Conservation (phyloP, 2,888 invertebrate species). For the Spisula subtruncata region DNA sequence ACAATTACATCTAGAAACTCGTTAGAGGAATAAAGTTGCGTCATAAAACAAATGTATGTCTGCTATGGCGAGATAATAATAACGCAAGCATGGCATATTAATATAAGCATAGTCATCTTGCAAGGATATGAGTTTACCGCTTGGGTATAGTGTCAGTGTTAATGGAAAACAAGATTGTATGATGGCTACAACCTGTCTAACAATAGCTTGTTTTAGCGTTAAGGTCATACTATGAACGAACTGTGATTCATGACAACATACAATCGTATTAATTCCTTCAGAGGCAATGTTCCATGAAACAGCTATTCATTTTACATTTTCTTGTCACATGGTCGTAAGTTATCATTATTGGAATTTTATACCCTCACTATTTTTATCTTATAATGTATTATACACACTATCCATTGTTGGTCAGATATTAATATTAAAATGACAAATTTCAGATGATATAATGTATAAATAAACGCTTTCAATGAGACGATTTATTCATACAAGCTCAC, state of each 20-base stretch:
- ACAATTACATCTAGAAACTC: slow-evolving; percentile 19
- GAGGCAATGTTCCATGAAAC: no score
- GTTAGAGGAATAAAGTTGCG: slow-evolving; percentile 17
- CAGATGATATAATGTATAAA: no score
- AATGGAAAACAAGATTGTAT: neutral
- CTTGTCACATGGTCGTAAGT: no score
- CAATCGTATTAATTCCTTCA: no score
- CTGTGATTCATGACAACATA: neutral
- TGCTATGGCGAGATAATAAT: slow-evolving; percentile 7
- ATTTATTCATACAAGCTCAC: no score
- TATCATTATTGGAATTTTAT: no score
- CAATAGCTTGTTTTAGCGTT: neutral
- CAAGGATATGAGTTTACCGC: neutral
- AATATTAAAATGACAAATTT: no score
- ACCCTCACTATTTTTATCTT: no score
- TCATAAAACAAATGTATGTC: slow-evolving; percentile 20
- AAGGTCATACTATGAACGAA: neutral
- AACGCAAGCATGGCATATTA: neutral
- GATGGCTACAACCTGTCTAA: neutral
- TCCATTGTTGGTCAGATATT: no score
- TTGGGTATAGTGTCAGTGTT: neutral
- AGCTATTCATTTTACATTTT: no score
- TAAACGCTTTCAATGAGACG: no score
- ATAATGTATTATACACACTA: no score
- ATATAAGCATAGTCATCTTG: neutral